Evolutionary conservation across 2,888 invertebrate genomes (phyloP).

Genomic region (Napeogenes sylphis): DNA sequence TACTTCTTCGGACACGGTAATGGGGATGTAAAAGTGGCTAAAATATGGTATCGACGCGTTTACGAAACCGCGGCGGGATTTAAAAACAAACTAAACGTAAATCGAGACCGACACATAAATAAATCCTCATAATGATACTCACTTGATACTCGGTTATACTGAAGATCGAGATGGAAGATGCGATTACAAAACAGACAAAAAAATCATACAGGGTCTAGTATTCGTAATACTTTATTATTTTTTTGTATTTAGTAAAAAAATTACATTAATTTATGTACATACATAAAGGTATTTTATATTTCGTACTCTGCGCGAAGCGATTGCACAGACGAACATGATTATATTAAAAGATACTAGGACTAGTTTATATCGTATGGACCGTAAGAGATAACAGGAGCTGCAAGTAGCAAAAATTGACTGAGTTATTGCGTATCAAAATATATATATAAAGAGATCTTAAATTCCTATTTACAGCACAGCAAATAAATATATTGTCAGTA

Average conservation of each 20-base stretch:
- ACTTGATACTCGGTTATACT: constrained; percentile 16
- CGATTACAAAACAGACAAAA: constrained; percentile 38
- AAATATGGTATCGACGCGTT: too few relatives aligned
- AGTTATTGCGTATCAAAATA: constrained; percentile 31
- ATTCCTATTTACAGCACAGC: neutral
- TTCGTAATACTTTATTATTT: constrained; percentile 67
- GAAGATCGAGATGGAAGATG: constrained; percentile 9
- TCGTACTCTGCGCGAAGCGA: constrained; percentile 49
- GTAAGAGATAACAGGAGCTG: constrained; percentile 23
- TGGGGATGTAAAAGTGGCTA: too few relatives aligned
- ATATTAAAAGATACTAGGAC: constrained; percentile 32
- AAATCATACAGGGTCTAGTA: constrained; percentile 51
- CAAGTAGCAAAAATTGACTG: constrained; percentile 29
- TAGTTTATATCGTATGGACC: constrained; percentile 29
- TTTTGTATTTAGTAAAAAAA: constrained; percentile 70
- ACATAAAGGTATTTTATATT: constrained; percentile 43
- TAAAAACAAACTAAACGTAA: neutral
- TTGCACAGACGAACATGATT: constrained; percentile 48
- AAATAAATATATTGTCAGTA: neutral
- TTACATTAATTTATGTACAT: constrained; percentile 71
- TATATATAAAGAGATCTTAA: constrained; percentile 5
- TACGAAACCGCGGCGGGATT: neutral
- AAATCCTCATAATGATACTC: constrained; percentile 15
- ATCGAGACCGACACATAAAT: neutral
- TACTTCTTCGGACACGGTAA: too few relatives aligned